Conservation (phyloP, 2,113 vertebrate genomes). For the Xyliphius kryptos region DNA sequence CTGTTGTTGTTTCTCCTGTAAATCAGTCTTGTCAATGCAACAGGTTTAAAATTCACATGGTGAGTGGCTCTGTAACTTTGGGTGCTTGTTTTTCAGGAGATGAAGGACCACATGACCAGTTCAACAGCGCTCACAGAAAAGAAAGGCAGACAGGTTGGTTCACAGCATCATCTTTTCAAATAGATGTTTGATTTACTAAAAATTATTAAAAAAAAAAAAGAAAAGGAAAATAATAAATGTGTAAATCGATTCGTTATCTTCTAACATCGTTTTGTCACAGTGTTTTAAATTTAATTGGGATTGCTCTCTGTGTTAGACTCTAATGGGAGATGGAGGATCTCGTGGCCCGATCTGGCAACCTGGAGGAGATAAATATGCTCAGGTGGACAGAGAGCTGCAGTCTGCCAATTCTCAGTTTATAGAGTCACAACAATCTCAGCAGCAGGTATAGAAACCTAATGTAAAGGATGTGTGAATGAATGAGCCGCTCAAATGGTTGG, state of each 20-base stretch:
- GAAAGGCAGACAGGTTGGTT: conserved; percentile 81
- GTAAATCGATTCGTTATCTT: too few species aligned
- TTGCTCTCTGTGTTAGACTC: too few species aligned
- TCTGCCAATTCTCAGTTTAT: conserved; percentile 87
- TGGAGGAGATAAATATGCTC: conserved; percentile 70
- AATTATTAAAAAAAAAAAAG: too few species aligned
- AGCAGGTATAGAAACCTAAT: conserved; percentile 73
- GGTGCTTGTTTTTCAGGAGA: conserved; percentile 71
- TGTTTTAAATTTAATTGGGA: too few species aligned
- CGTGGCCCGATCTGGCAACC: conserved; percentile 71
- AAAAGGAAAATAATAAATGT: too few species aligned
- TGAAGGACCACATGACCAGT: conserved; percentile 94
- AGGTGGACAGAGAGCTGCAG: conserved; percentile 78
- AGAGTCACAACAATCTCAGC: conserved; percentile 88
- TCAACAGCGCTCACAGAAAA: conserved; percentile 72
- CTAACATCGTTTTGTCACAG: too few species aligned
- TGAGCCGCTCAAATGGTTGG: not conserved
- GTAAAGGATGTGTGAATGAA: not conserved
- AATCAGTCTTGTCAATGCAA: not conserved
- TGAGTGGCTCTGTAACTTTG: too few species aligned
- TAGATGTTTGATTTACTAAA: too few species aligned
- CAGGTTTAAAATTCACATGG: too few species aligned
- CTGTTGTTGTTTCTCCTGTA: too few species aligned
- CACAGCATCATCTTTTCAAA: too few species aligned
- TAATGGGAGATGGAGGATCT: too few species aligned